These are phyloP conservation scores for Hirudinaria manillensis DNA, from an alignment of 2,888 invertebrate species.

Conservation along the genomic window DNA sequence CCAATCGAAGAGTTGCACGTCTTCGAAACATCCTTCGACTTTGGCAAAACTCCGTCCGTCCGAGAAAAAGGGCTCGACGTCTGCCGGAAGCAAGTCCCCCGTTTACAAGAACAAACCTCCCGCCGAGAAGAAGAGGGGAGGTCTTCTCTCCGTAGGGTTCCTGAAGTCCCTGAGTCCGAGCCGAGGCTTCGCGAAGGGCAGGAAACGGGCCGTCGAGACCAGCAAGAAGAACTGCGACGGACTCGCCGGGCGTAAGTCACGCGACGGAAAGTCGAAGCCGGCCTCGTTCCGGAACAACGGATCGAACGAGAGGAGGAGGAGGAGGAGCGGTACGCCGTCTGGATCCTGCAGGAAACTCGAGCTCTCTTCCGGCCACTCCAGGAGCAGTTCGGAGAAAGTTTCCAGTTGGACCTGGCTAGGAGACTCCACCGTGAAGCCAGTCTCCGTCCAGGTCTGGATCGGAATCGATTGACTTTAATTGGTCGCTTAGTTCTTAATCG, in stretches of 20 bases:
- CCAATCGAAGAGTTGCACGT: background rate
- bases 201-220: background rate
- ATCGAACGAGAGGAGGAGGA: background rate
- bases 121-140: background rate
- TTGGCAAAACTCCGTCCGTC: background rate
- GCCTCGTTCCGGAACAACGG: background rate
- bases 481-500: no score
- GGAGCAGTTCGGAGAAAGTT: background rate
- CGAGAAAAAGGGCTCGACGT: background rate
- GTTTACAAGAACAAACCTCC: background rate
- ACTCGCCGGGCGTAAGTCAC: background rate
- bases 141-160: background rate
- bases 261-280: background rate
- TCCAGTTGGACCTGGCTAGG: conserved; percentile 15
- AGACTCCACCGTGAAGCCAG: background rate
- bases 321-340: background rate
- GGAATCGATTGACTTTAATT: no score
- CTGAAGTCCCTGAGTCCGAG: background rate
- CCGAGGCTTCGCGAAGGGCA: background rate
- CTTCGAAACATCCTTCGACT: background rate
- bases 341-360: no score
- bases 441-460: conserved; percentile 1
- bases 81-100: no score
- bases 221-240: background rate
- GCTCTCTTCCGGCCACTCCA: background rate